phyloP scores from a whole-genome alignment of 1,140 invertebrate species.

The Luehdorfia chinensis region DNA sequence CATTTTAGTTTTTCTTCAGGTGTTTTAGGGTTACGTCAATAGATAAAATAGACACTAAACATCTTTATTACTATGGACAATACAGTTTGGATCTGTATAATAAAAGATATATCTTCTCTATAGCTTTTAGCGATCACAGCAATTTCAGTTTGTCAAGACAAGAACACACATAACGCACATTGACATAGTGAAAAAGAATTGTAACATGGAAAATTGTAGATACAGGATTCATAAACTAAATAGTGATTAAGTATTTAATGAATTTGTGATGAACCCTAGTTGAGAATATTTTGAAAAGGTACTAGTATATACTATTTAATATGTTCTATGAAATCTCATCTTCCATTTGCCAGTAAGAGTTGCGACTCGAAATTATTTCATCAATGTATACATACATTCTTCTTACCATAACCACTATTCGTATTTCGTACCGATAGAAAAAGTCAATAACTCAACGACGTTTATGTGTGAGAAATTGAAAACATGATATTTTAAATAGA shows the following conservation, averaged over 20 bases:
- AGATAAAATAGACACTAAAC: too few species aligned
- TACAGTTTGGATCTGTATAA: too few species aligned
- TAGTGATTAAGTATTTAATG: neutral
- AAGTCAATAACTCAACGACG: neutral
- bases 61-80: slow-evolving; percentile 1
- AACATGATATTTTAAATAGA: too few species aligned
- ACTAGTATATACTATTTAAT: slow-evolving; percentile 7
- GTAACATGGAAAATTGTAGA: slow-evolving; percentile 1
- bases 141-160: slow-evolving; percentile 8
- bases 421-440: neutral
- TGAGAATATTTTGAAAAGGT: slow-evolving; percentile 11
- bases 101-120: too few species aligned
- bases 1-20: too few species aligned
- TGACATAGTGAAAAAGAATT: slow-evolving; percentile 1
- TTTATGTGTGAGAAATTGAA: too few species aligned
- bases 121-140: slow-evolving; percentile 1
- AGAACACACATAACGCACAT: slow-evolving; percentile 13
- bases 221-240: neutral
- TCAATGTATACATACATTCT: neutral
- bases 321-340: slow-evolving; percentile 7
- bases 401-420: neutral
- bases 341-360: neutral
- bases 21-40: too few species aligned
- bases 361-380: neutral
- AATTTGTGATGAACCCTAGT: neutral